Evolutionary conservation across 1,140 invertebrate genomes (phyloP).

Genomic region (Trissolcus basalis): DNA sequence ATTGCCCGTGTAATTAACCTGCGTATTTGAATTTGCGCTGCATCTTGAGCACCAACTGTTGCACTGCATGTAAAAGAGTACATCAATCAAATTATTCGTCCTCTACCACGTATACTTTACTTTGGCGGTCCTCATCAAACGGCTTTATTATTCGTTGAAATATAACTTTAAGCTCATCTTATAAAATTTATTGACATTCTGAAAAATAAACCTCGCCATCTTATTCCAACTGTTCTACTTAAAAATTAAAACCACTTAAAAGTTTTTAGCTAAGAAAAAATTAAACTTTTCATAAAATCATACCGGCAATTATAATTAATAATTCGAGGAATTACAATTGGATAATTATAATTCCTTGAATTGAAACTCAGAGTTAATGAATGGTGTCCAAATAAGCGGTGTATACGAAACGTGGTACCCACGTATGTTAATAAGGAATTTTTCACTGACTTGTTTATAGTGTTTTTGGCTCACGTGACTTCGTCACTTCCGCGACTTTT

Average conservation of each 20-base stretch:
- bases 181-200: not conserved
- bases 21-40: conserved; percentile 31
- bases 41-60: conserved; percentile 37
- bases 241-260: no score
- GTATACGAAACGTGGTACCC: conserved; percentile 22
- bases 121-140: not conserved
- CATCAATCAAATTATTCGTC: conserved; percentile 32
- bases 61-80: conserved; percentile 16
- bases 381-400: not conserved
- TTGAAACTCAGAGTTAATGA: no score
- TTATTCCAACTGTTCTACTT: no score
- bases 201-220: no score
- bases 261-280: conserved; percentile 27
- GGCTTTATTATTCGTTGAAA: not conserved
- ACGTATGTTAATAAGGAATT: conserved; percentile 35
- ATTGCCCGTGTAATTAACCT: conserved; percentile 39
- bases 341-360: no score
- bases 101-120: no score
- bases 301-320: no score
- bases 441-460: conserved; percentile 21
- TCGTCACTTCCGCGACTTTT: conserved; percentile 46
- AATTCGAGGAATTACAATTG: no score
- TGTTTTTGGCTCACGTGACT: conserved; percentile 39
- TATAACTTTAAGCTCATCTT: not conserved
- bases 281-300: conserved; percentile 11